Percentiles rank a stretch among this genome's conserved stretches.
phyloP scores from a whole-genome alignment of 2,797 vertebrate genomes.

The Hyperoplus immaculatus region DNA sequence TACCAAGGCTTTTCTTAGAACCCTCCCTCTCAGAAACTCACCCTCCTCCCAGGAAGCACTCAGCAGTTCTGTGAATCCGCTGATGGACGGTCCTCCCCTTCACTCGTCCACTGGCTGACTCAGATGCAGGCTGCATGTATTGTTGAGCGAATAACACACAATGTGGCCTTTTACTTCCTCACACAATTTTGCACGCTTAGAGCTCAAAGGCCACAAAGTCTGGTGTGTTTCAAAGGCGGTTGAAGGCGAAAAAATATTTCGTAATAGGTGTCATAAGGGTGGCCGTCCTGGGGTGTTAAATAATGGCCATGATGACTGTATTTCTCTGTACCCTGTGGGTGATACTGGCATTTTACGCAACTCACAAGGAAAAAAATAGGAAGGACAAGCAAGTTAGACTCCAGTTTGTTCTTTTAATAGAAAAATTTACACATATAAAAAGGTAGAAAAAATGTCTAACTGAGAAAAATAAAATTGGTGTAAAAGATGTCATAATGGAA shows the following conservation, averaged over 20 bases:
- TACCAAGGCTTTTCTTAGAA: constrained; percentile 89
- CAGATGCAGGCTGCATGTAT: constrained; percentile 72
- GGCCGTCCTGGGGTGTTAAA: constrained; percentile 36
- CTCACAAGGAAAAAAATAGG: constrained; percentile 12
- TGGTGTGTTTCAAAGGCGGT: constrained; percentile 69
- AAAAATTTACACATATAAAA: constrained; percentile 79
- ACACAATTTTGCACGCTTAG: constrained; percentile 39
- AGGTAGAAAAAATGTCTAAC: constrained; percentile 79
- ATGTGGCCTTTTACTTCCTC: constrained; percentile 60
- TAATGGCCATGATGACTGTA: constrained; percentile 12
- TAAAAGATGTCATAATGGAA: constrained; percentile 71
- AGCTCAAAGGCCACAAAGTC: constrained; percentile 63
- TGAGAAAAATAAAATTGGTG: constrained; percentile 75
- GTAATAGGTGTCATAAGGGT: constrained; percentile 64
- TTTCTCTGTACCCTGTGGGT: constrained; percentile 8
- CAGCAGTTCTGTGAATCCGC: constrained; percentile 86
- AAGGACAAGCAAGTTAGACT: constrained; percentile 16
- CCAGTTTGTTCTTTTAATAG: constrained; percentile 72
- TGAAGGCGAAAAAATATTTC: constrained; percentile 48
- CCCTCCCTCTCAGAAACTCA: constrained; percentile 83
- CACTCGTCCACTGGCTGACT: constrained; percentile 76
- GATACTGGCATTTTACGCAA: constrained; percentile 18
- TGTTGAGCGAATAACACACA: constrained; percentile 68
- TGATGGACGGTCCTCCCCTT: constrained; percentile 84
- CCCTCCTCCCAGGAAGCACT: constrained; percentile 87